Percentiles rank a stretch among this genome's conserved stretches.
These are phyloP conservation scores for Shinisaurus crocodilurus DNA, from an alignment of 2,113 vertebrate species.

Conservation along the genomic window DNA sequence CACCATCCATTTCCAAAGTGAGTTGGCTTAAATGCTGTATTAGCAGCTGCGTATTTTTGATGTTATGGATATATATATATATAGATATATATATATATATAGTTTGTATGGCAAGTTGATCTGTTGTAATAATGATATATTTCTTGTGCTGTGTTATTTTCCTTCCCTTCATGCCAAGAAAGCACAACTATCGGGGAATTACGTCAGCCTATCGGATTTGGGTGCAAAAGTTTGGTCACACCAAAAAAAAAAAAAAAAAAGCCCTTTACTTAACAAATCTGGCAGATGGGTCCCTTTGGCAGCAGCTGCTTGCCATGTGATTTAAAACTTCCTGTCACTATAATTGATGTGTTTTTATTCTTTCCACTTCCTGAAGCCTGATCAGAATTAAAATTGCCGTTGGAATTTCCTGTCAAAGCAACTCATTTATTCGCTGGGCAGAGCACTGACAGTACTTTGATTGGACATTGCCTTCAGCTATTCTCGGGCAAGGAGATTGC, in stretches of 20 bases:
- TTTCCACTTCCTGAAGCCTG: conserved; percentile 92
- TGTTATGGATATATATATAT: background rate
- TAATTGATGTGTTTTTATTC: conserved; percentile 96
- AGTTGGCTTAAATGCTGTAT: conserved; percentile 9
- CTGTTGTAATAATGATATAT: conserved; percentile 68
- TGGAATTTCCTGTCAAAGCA: conserved; percentile 98
- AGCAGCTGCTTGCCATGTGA: conserved; percentile 92
- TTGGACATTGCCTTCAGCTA: conserved; percentile 85
- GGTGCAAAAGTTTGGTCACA: conserved; percentile 80
- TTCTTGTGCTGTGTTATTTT: conserved; percentile 73
- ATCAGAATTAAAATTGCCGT: conserved; percentile 93
- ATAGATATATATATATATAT: conserved; percentile 15
- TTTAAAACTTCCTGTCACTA: conserved; percentile 92
- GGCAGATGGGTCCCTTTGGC: conserved; percentile 80
- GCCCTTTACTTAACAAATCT: conserved; percentile 77
- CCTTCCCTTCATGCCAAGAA: conserved; percentile 68
- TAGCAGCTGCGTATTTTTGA: background rate
- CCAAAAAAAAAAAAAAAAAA: conserved; percentile 53
- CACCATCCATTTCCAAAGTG: conserved; percentile 28
- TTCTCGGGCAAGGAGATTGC: conserved; percentile 76
- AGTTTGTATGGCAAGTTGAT: conserved; percentile 46
- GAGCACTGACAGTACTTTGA: conserved; percentile 82
- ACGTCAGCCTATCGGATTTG: conserved; percentile 78
- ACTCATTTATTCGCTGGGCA: conserved; percentile 87
- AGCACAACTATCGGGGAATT: conserved; percentile 75